These are phyloP conservation scores for Glareola pratincola DNA, from an alignment of 2,113 vertebrate species.

Conservation along the genomic window DNA sequence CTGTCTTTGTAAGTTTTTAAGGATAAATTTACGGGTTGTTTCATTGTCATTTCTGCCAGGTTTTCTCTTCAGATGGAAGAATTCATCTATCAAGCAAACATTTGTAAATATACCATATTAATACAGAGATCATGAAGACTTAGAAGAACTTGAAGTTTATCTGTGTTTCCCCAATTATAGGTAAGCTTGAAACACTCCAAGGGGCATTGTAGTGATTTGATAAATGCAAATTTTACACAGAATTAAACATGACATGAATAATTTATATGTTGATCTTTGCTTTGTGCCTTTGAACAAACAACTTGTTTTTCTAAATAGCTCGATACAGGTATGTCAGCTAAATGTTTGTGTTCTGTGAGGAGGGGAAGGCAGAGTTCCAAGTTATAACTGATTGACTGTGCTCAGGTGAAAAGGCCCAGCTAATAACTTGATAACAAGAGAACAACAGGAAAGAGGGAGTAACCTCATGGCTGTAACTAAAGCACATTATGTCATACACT, in stretches of 20 bases:
- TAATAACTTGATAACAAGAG: not conserved
- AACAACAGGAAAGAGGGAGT: not conserved
- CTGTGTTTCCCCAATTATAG: not conserved
- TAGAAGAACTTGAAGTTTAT: not conserved
- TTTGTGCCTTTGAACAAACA: not conserved
- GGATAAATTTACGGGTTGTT: not conserved
- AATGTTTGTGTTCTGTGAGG: not conserved
- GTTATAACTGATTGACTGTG: not conserved
- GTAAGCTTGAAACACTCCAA: not conserved
- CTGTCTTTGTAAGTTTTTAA: not conserved
- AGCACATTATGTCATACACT: not conserved
- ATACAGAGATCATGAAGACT: not conserved
- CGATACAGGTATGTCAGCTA: not conserved
- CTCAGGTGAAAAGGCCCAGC: not conserved
- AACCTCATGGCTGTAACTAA: not conserved
- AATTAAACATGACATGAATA: not conserved
- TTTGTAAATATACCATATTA: not conserved
- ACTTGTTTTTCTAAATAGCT: not conserved
- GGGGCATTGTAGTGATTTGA: not conserved
- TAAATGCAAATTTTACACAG: not conserved
- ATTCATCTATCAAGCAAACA: not conserved
- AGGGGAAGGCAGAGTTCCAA: not conserved
- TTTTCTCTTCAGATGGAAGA: conserved; percentile 6
- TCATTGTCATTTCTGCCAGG: conserved; percentile 8
- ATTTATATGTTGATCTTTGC: not conserved